phyloP scores from a whole-genome alignment of 1,140 invertebrate genomes.

The Sinonovacula constricta region DNA sequence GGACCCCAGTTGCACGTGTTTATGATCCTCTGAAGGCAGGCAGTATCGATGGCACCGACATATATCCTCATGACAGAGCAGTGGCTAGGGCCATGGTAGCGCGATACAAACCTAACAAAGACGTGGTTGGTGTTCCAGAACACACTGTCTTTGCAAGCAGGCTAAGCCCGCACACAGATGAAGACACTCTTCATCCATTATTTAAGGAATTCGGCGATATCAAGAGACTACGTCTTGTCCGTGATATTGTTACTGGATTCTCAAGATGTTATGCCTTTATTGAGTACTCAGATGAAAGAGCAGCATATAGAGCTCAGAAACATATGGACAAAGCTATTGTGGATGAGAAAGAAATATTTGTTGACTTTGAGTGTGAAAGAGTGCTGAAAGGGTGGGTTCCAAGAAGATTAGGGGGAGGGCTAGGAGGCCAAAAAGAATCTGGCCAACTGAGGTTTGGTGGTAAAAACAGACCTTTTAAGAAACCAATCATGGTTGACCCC shows the following conservation, averaged over 20 bases:
- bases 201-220: slow-evolving; percentile 80
- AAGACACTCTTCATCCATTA: slow-evolving; percentile 78
- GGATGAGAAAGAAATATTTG: slow-evolving; percentile 82
- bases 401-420: slow-evolving; percentile 90
- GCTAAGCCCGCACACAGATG: slow-evolving; percentile 86
- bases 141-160: slow-evolving; percentile 89
- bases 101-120: slow-evolving; percentile 83
- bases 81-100: slow-evolving; percentile 86
- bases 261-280: slow-evolving; percentile 92
- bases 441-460: slow-evolving; percentile 93
- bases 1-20: slow-evolving; percentile 55
- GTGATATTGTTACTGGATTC: slow-evolving; percentile 89
- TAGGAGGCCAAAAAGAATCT: slow-evolving; percentile 92
- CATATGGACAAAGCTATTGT: slow-evolving; percentile 84
- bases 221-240: slow-evolving; percentile 84
- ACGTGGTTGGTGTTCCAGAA: slow-evolving; percentile 82
- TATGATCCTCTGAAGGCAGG: slow-evolving; percentile 83
- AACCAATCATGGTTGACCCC: slow-evolving; percentile 61
- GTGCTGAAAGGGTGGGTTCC: slow-evolving; percentile 89
- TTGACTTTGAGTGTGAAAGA: slow-evolving; percentile 82
- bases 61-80: slow-evolving; percentile 88
- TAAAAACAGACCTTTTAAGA: slow-evolving; percentile 84
- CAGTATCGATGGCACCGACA: slow-evolving; percentile 92
- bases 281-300: slow-evolving; percentile 85
- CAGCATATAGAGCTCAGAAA: slow-evolving; percentile 83